Base-by-base conservation (phyloP, 2,797 vertebrate species). In the Epinephelus coioides region DNA sequence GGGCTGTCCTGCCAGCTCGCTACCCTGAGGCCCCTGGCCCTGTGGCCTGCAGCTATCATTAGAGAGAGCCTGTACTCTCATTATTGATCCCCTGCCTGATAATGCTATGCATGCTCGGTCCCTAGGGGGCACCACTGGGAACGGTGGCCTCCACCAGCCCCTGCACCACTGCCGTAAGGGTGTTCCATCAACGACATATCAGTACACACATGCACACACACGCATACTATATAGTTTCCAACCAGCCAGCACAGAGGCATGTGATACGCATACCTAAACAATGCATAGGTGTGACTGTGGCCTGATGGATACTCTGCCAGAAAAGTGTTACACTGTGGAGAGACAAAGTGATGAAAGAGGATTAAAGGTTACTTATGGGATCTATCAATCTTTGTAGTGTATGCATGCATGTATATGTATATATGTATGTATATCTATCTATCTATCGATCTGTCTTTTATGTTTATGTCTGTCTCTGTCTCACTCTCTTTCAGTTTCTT, bases 1-100 rank as follows among this genome's bases (percentile, higher is more conserved):
- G 83, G 86, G 85, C 83, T 81, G 86, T 88, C 87, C 84, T 88
- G 88, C 89, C 91, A 90, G 87, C 86, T 85, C 88, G 8, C 69
- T 92, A 90, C 93, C 94, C 94, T 63, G 83, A 91, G 88, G 91
- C 94, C 84, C 84, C 83, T 91, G 90, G 94, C 91, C 94, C 91
- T 70, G 87, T 94, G 95, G 94, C 95, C 95, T 95, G 94, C 92
- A 95, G 95, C 94, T 94, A 95, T 95, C 95, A 95, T 95, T 95
- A 95, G 91, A 93, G 88, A 91, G 92, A 85, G 88, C 83, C 92
- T 94, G 91, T 92, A 92, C 89, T 94, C 92, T 95, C 94, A 94
- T 94, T 96, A 96, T 95, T 95, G 95, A 96, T 96, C 93, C 91
- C 87, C 75, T 78, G 87, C 60, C 90, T 90, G 91, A 88, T 95